These are phyloP conservation scores for Apogon hyalosoma DNA, from an alignment of 2,797 vertebrate species.

Conservation along the genomic window DNA sequence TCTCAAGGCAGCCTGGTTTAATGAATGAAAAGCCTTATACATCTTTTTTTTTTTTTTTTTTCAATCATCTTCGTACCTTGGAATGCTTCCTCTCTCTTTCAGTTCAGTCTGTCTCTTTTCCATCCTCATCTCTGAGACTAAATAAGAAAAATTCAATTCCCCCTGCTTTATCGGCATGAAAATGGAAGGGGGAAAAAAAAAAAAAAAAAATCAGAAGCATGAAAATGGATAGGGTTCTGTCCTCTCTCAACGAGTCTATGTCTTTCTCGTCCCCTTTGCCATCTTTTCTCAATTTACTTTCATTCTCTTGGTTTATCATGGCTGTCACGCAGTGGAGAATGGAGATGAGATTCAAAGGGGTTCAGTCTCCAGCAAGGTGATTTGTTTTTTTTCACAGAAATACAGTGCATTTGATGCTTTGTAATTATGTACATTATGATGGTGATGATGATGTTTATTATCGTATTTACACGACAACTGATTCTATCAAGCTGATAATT, in stretches of 20 bases:
- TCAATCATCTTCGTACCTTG: constrained; percentile 3
- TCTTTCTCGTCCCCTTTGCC: background rate
- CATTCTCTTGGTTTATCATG: constrained; percentile 2
- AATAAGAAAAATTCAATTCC: constrained; percentile 13
- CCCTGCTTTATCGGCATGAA: constrained; percentile 23
- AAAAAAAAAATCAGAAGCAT: background rate
- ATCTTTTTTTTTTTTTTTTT: too few species aligned
- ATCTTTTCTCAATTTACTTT: background rate
- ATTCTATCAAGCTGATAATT: too few species aligned
- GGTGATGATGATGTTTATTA: too few species aligned
- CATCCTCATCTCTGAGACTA: constrained; percentile 3
- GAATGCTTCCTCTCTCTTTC: background rate
- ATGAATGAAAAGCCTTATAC: background rate
- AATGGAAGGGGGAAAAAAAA: constrained; percentile 23
- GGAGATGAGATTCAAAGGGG: background rate
- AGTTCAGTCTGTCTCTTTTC: background rate
- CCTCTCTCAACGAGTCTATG: background rate
- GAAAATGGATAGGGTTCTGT: background rate
- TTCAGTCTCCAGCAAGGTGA: too few species aligned
- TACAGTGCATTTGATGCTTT: too few species aligned
- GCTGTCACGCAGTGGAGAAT: background rate
- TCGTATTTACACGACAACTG: too few species aligned
- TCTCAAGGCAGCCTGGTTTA: too few species aligned
- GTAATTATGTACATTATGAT: too few species aligned
- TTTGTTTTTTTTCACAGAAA: too few species aligned